Conservation (phyloP, 2,888 invertebrate genomes). For the Aphidius colemani region DNA sequence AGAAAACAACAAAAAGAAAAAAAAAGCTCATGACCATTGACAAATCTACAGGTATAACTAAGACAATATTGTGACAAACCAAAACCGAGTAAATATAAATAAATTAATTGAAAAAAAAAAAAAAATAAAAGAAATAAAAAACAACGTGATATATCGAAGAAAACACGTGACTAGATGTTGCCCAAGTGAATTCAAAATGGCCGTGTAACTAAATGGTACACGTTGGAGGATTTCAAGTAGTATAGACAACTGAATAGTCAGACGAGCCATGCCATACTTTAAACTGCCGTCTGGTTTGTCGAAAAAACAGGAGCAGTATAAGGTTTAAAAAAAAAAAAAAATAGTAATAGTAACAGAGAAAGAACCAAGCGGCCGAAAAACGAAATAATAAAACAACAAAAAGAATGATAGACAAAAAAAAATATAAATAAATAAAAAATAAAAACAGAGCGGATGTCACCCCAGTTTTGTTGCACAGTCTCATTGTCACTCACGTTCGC, state of each 20-base stretch:
- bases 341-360: no score
- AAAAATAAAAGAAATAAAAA: neutral
- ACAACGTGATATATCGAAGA: neutral
- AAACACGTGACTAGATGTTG: conserved; percentile 36
- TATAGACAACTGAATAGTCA: no score
- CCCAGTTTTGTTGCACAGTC: conserved; percentile 10
- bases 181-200: conserved; percentile 35
- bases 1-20: no score
- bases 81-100: neutral
- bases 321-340: no score
- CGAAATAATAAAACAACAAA: no score
- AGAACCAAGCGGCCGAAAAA: no score
- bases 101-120: neutral
- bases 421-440: neutral
- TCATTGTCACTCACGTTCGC: conserved; percentile 13
- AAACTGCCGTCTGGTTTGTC: no score
- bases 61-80: neutral
- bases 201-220: conserved; percentile 2
- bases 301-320: no score
- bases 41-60: no score
- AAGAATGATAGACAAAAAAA: no score
- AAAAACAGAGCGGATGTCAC: conserved; percentile 3
- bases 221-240: neutral
- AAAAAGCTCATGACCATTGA: neutral
- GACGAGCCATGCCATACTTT: no score